phyloP scores from a whole-genome alignment of 2,113 vertebrate species.

The Emberiza fucata region DNA sequence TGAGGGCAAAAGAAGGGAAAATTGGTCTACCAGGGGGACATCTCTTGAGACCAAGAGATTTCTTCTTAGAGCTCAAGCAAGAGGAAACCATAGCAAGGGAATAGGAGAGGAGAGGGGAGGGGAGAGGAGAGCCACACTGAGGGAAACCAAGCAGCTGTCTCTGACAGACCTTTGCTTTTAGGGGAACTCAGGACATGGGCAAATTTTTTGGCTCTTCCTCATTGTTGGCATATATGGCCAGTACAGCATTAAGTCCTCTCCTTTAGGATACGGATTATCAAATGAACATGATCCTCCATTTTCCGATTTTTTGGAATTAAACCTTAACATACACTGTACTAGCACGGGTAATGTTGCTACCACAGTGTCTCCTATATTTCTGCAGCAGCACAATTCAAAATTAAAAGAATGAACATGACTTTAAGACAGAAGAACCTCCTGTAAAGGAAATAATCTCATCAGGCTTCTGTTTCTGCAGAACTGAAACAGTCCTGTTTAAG shows the following conservation, averaged over 20 bases:
- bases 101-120: no score
- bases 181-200: background rate
- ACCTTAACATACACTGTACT: background rate
- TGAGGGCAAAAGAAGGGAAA: background rate
- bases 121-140: background rate
- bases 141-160: background rate
- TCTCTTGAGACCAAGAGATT: no score
- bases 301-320: background rate
- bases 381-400: background rate
- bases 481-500: background rate
- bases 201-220: background rate
- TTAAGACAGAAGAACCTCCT: background rate
- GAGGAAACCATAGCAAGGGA: background rate
- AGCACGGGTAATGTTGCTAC: background rate
- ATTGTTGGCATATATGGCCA: background rate
- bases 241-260: rapidly evolving
- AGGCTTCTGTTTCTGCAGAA: no score
- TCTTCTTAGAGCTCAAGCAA: background rate
- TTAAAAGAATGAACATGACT: background rate
- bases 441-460: background rate
- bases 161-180: background rate
- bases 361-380: background rate
- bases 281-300: background rate
- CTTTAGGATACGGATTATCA: background rate
- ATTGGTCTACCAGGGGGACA: background rate